Evolutionary conservation across 2,797 vertebrate genomes (phyloP).

Genomic region (Helarctos malayanus): DNA sequence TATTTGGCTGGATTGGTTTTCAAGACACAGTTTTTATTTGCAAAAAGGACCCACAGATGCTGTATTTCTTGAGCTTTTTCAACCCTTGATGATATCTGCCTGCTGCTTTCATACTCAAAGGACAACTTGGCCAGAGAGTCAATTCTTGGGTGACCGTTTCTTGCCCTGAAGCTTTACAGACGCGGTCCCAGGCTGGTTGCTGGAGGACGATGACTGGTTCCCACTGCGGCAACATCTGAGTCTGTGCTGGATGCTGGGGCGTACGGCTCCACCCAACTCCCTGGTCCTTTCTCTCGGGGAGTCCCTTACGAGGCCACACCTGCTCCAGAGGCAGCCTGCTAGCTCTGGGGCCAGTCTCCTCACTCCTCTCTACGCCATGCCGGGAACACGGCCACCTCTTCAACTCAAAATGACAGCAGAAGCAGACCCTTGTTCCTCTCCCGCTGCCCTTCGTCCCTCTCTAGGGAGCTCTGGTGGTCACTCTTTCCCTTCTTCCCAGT

Average conservation of each 20-base stretch:
- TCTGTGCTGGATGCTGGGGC: not conserved
- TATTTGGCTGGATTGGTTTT: slow-evolving; percentile 49
- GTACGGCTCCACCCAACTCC: not conserved
- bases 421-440: not conserved
- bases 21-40: slow-evolving; percentile 53
- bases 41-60: not conserved
- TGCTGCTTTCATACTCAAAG: not conserved
- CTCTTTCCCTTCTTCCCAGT: not conserved
- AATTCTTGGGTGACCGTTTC: not conserved
- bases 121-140: not conserved
- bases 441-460: not conserved
- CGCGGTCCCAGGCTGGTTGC: too few species aligned
- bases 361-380: not conserved
- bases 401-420: not conserved
- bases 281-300: not conserved
- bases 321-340: too few species aligned
- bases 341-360: not conserved
- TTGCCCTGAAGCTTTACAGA: not conserved
- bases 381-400: not conserved
- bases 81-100: not conserved
- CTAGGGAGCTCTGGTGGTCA: not conserved
- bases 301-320: not conserved
- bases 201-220: not conserved
- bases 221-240: not conserved
- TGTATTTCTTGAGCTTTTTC: not conserved